A percentile compares a stretch with the other conserved stretches of the same genome.
These are phyloP conservation scores for Gymnarchus niloticus DNA, from an alignment of 2,113 vertebrate genomes.

Conservation along the genomic window DNA sequence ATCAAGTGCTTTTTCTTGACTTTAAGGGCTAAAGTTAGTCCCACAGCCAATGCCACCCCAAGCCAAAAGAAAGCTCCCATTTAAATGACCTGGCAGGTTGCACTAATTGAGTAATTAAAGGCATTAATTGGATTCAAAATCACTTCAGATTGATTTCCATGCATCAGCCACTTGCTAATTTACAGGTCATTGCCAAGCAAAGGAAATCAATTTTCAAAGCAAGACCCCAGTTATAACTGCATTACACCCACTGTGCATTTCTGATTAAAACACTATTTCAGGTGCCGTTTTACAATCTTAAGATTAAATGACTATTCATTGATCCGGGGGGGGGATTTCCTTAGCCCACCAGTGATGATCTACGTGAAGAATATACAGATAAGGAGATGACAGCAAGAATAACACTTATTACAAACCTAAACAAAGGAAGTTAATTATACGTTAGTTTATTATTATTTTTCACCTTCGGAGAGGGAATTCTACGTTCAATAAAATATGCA, in stretches of 20 bases:
- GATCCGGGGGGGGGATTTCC: no score
- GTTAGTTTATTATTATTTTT: neutral
- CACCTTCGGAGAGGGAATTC: neutral
- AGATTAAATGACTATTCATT: neutral
- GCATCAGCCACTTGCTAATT: neutral
- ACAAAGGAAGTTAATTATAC: neutral
- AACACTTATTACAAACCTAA: neutral
- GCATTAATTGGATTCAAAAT: neutral
- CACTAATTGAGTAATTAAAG: neutral
- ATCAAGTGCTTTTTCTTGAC: neutral
- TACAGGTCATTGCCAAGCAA: neutral
- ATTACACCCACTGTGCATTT: neutral
- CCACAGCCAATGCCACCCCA: neutral
- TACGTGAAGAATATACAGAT: neutral
- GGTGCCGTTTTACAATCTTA: neutral
- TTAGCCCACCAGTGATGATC: neutral
- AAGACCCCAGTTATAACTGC: neutral
- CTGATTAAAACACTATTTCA: neutral
- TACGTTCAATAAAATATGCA: neutral
- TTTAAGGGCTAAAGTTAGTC: neutral
- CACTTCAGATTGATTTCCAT: neutral
- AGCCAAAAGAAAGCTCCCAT: neutral
- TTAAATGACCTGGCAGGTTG: neutral
- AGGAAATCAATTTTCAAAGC: neutral
- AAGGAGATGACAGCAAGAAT: neutral